These are phyloP conservation scores for Pachypanchax playfairii DNA, from an alignment of 2,113 vertebrate genomes.

Conservation along the genomic window DNA sequence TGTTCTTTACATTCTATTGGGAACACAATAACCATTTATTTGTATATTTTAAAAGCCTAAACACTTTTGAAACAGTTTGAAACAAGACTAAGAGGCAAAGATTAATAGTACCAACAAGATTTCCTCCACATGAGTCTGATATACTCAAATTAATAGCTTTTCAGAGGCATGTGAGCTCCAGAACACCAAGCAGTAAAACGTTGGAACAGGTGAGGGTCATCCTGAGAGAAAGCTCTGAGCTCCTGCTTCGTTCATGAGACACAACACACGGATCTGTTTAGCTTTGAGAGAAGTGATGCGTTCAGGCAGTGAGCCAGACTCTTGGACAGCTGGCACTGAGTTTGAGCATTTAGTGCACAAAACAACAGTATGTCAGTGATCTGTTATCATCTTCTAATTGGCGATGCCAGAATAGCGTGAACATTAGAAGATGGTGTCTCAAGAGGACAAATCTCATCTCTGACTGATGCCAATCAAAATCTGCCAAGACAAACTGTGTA, in stretches of 20 bases:
- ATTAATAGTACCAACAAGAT: constrained; percentile 1
- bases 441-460: constrained; percentile 24
- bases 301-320: constrained; percentile 67
- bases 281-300: constrained; percentile 68
- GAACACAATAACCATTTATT: no score
- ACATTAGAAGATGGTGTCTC: constrained; percentile 40
- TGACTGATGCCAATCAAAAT: constrained; percentile 1
- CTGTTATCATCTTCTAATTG: constrained; percentile 59
- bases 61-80: no score
- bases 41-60: no score
- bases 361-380: constrained; percentile 38
- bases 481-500: neutral
- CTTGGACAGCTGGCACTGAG: constrained; percentile 57
- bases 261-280: constrained; percentile 61
- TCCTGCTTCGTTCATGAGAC: constrained; percentile 51
- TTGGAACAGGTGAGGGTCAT: constrained; percentile 61
- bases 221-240: constrained; percentile 51
- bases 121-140: constrained; percentile 20
- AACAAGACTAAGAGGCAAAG: no score
- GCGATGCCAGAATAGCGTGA: constrained; percentile 52
- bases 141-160: constrained; percentile 51
- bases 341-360: constrained; percentile 47
- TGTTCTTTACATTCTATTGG: no score
- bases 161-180: constrained; percentile 29
- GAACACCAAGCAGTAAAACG: constrained; percentile 42